phyloP scores from a whole-genome alignment of 2,113 vertebrate genomes.

The Lycocorax pyrrhopterus region DNA sequence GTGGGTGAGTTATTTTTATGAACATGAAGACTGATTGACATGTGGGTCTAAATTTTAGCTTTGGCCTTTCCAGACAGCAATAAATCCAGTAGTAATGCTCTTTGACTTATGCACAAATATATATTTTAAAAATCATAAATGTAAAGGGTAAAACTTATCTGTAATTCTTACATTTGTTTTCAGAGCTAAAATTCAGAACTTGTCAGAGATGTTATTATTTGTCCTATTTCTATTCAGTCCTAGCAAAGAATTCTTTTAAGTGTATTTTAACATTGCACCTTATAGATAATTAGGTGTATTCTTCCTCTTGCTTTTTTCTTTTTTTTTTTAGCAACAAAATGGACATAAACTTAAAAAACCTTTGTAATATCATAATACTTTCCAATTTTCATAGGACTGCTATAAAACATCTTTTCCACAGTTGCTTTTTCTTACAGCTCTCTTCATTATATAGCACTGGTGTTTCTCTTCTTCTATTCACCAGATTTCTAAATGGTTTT shows the following conservation, averaged over 20 bases:
- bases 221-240: neutral
- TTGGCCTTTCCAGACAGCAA: neutral
- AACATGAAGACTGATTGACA: neutral
- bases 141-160: neutral
- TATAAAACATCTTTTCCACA: neutral
- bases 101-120: neutral
- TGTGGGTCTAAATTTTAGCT: neutral
- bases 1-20: slow-evolving; percentile 73
- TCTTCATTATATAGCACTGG: neutral
- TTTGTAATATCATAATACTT: neutral
- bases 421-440: neutral
- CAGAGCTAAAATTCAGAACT: neutral
- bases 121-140: neutral
- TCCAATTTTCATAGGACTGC: neutral
- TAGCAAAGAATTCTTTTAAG: neutral
- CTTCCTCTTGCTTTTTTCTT: neutral
- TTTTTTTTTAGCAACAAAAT: neutral
- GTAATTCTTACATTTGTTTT: neutral
- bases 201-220: neutral
- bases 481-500: neutral
- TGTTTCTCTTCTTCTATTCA: neutral
- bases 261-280: neutral
- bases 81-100: neutral
- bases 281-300: neutral
- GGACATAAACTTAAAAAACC: neutral